Conservation (phyloP, 2,888 invertebrate genomes). For the Cryptocheilus praepositus region DNA sequence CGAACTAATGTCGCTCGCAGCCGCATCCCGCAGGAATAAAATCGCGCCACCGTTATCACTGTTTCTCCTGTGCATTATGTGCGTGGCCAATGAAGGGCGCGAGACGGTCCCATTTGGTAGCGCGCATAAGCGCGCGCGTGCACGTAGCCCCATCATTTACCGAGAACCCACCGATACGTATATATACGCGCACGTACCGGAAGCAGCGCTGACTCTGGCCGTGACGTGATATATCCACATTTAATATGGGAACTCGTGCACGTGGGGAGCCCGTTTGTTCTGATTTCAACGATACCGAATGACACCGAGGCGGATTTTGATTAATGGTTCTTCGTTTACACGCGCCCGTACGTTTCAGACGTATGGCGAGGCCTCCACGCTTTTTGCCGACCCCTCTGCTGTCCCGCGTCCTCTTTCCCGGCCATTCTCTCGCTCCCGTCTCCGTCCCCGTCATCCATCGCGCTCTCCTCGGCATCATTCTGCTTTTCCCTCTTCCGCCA, state of each 20-base stretch:
- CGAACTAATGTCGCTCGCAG: too few species aligned
- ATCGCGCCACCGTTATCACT: too few species aligned
- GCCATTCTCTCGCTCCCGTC: not conserved
- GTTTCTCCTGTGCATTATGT: too few species aligned
- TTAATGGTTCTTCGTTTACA: conserved; percentile 56
- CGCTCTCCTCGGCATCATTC: not conserved
- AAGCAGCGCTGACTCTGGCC: conserved; percentile 32
- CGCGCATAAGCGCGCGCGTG: too few species aligned
- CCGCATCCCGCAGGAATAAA: too few species aligned
- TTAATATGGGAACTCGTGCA: conserved; percentile 57
- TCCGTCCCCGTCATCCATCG: too few species aligned
- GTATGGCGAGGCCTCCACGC: conserved; percentile 14
- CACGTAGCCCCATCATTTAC: too few species aligned
- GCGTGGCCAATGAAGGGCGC: too few species aligned
- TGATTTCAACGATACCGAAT: conserved; percentile 58
- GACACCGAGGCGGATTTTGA: conserved; percentile 52
- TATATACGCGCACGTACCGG: not conserved
- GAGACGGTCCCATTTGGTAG: too few species aligned
- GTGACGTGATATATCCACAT: conserved; percentile 55
- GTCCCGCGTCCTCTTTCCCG: not conserved
- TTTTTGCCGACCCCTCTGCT: conserved; percentile 2
- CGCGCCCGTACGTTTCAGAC: conserved; percentile 41
- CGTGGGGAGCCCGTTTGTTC: conserved; percentile 49
- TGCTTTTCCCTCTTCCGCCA: not conserved
- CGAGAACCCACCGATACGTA: too few species aligned